Evolutionary conservation across 2,888 invertebrate species (phyloP).

Genomic region (Brachycybe producta): DNA sequence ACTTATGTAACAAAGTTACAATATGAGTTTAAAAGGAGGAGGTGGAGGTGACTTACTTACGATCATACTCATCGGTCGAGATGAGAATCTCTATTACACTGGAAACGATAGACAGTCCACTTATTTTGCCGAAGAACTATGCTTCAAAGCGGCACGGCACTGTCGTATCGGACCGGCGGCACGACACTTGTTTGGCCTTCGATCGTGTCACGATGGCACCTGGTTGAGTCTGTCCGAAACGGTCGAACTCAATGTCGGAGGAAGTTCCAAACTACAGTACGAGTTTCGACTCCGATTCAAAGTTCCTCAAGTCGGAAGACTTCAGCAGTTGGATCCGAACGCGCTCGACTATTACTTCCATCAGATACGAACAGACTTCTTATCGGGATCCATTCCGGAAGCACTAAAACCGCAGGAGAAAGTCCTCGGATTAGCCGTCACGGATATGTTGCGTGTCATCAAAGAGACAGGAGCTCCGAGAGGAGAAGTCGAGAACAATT

Average conservation of each 20-base stretch:
- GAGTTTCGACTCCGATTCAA: slow-evolving; percentile 72
- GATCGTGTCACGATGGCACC: slow-evolving; percentile 47
- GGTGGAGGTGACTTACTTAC: no score
- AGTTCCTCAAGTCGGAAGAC: slow-evolving; percentile 47
- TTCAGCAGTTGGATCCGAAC: slow-evolving; percentile 53
- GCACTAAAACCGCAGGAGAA: slow-evolving; percentile 60
- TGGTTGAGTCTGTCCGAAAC: slow-evolving; percentile 53
- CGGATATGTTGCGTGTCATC: slow-evolving; percentile 74
- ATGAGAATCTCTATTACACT: no score
- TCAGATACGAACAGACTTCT: slow-evolving; percentile 62
- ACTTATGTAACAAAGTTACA: no score
- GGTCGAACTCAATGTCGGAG: slow-evolving; percentile 39
- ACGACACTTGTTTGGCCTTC: slow-evolving; percentile 61
- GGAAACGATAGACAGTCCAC: no score
- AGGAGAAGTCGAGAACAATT: slow-evolving; percentile 59
- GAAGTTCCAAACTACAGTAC: slow-evolving; percentile 36
- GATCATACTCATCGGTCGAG: no score
- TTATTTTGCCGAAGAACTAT: slow-evolving; percentile 51
- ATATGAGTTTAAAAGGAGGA: no score
- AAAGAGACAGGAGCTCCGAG: slow-evolving; percentile 54
- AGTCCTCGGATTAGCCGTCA: slow-evolving; percentile 68
- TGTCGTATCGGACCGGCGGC: slow-evolving; percentile 61
- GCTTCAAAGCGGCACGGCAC: slow-evolving; percentile 53
- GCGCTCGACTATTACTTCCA: slow-evolving; percentile 76
- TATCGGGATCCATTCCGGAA: slow-evolving; percentile 63